Base-by-base conservation (phyloP, 2,113 vertebrate species). In the Syngnathus floridae region DNA sequence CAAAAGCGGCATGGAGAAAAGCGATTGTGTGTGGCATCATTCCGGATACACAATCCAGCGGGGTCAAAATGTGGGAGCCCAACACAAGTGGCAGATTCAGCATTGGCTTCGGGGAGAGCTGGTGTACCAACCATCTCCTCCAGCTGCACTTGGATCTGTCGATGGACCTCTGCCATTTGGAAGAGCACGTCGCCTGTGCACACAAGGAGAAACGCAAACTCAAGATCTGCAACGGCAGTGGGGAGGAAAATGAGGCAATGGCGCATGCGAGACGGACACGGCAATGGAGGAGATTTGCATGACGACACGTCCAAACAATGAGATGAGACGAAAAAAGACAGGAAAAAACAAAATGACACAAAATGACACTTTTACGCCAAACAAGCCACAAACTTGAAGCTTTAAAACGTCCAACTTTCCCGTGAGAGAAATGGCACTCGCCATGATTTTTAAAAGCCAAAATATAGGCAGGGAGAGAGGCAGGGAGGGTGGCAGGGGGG, bases 101-200 rank as follows among this genome's bases (percentile, higher is more conserved):
- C 26, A 31, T 31, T 31, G 26, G 26, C 26, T 31, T 31, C 26
- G 3, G 26, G 26, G n/a, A n/a, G 41, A 58, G 54, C 9, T 13
- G 31, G 35, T 19, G 48, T 43, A 91, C 96, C 89, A 87, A 99
- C 97, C 97, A 94, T 98, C 74, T 98, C 96, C 78, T 99, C 97
- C 45, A 99, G 84, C 89, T 98, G 96, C 82, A 95, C 95, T 85
- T 98, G 97, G 82, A 98, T 98, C 91, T 99, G 97, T 83, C 96
- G 89, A 90, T 99, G 97, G 75, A 98, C 96, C 73, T 98, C 96
- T 0, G 97, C 97, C 96, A 99, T 99, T 91, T 99, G 97, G 90
- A 98, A 98, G 63, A 99, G 94, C 68, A 98, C 95, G 0, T 99
- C 97, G 73, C 97, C 97, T 99, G 26, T 31, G 89, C 70, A 80